Percentiles rank a stretch among this genome's conserved stretches.
Conservation (phyloP, 64 coral and sea anemone species). For the Porites lutea region DNA sequence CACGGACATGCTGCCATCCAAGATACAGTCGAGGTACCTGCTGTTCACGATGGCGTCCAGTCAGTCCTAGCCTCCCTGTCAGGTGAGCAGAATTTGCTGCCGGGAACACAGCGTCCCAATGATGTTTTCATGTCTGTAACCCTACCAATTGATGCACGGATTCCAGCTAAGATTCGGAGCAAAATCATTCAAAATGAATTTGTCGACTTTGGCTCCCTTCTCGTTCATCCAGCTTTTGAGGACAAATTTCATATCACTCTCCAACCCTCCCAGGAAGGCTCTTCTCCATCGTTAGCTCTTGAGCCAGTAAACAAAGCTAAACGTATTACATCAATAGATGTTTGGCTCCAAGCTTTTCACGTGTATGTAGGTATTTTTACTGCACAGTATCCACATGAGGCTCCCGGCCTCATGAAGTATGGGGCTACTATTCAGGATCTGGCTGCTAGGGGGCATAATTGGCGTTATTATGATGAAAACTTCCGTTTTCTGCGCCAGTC, state of each 20-base stretch:
- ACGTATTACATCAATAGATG: too few relatives aligned
- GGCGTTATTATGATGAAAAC: constrained; percentile 31
- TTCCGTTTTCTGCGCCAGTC: too few relatives aligned
- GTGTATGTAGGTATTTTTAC: too few relatives aligned
- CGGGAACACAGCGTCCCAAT: too few relatives aligned
- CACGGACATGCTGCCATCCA: too few relatives aligned
- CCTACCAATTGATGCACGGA: constrained; percentile 5
- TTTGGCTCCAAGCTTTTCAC: too few relatives aligned
- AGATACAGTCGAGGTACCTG: too few relatives aligned
- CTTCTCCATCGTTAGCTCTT: neutral
- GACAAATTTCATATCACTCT: neutral
- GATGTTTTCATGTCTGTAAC: too few relatives aligned
- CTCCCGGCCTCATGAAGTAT: constrained; percentile 41
- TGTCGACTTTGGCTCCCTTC: constrained; percentile 17
- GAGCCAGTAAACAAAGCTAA: too few relatives aligned
- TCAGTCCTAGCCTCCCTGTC: too few relatives aligned
- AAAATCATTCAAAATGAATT: constrained; percentile 22
- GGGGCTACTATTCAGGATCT: neutral
- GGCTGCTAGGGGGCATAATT: constrained; percentile 25
- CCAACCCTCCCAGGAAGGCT: neutral
- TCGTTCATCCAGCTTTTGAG: neutral
- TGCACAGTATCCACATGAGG: neutral
- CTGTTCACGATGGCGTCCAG: too few relatives aligned
- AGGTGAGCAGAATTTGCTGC: too few relatives aligned
- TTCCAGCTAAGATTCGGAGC: neutral